Base-by-base conservation (phyloP, 2,888 invertebrate species). In the Drosophila tanythrix region DNA sequence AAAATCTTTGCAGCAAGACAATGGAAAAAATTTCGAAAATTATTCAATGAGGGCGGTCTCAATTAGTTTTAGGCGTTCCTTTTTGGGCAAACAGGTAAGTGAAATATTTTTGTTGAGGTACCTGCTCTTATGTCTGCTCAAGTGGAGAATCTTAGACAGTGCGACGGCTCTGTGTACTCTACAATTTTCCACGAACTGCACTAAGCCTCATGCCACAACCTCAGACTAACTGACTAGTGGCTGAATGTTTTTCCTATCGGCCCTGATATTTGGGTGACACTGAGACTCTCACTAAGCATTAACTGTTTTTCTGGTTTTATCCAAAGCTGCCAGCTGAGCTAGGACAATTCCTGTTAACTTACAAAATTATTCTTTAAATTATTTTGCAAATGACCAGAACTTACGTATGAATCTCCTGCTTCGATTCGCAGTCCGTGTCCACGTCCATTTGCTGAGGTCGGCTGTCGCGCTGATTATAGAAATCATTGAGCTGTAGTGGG, bases 11-110 rank as follows among this genome's bases (percentile, higher is more conserved):
- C 65, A 27, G 29, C 61, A 72, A 78, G 65, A 81, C 75, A 75
- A 74, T 69, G 56, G 63, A 74, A 64, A 74, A 73, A 65, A 73
- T 74, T 69, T 74, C 62, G n/a, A 59, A 85, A 85, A 88, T 89
- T 85, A 87, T 88, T 86, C 90, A 88, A 83, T 89, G 85, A 90
- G 89, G 90, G 88, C 89, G 88, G 88, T 90, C 90, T 90, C 88
- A 89, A 90, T 88, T 88, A 90, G 90, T 88, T 89, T 89, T 88
- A 80, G 90, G 74, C 79, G 65, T 79, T 81, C 65, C 75, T 27
- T 76, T 56, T 62, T 63, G 48, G 33, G 40, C 52, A 29, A 74
- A 74, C 87, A 79, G 85, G 85, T 88, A 89, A 73, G 65, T 51
- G 31, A 48, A 59, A 70, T 67, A 67, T 62, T 64, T 66, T 61